Percentiles rank a stretch among this genome's conserved stretches.
These are phyloP conservation scores for Listronotus bonariensis DNA, from an alignment of 1,140 invertebrate genomes.

Conservation along the genomic window DNA sequence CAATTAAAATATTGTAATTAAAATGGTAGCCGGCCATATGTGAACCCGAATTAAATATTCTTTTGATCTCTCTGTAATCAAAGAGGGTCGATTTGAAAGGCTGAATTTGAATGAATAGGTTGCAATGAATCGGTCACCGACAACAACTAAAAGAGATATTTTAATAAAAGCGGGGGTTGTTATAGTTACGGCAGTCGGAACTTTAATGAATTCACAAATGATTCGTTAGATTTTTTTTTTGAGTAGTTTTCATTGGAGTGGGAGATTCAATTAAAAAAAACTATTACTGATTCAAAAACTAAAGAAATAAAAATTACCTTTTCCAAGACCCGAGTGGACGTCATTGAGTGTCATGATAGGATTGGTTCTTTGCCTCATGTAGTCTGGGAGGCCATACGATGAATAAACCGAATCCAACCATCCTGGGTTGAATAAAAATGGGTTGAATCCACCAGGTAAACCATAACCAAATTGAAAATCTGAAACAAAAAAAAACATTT, in stretches of 20 bases:
- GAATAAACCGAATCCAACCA: slow-evolving; percentile 79
- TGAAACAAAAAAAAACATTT: slow-evolving; percentile 56
- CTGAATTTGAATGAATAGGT: slow-evolving; percentile 29
- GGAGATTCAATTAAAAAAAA: too few species aligned
- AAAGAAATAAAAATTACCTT: slow-evolving; percentile 59
- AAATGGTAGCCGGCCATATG: slow-evolving; percentile 26
- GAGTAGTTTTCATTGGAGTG: too few species aligned
- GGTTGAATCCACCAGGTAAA: slow-evolving; percentile 69
- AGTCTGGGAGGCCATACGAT: slow-evolving; percentile 73
- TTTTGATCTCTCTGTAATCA: slow-evolving; percentile 34
- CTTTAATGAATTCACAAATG: too few species aligned
- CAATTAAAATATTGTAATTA: slow-evolving; percentile 36
- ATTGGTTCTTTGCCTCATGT: slow-evolving; percentile 59
- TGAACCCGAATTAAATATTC: slow-evolving; percentile 34
- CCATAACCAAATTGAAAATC: slow-evolving; percentile 70
- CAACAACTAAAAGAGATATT: slow-evolving; percentile 12
- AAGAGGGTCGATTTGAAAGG: slow-evolving; percentile 30
- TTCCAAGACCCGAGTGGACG: slow-evolving; percentile 55
- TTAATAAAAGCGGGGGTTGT: neutral
- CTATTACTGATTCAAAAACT: too few species aligned
- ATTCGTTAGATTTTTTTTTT: too few species aligned
- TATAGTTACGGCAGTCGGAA: too few species aligned
- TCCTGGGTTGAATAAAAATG: slow-evolving; percentile 71
- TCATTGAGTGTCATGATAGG: slow-evolving; percentile 57
- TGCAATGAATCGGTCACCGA: slow-evolving; percentile 26